Percentiles rank a stretch among this genome's conserved stretches.
These are phyloP conservation scores for Tupiocoris notatus DNA, from an alignment of 2,888 invertebrate species.

Conservation along the genomic window DNA sequence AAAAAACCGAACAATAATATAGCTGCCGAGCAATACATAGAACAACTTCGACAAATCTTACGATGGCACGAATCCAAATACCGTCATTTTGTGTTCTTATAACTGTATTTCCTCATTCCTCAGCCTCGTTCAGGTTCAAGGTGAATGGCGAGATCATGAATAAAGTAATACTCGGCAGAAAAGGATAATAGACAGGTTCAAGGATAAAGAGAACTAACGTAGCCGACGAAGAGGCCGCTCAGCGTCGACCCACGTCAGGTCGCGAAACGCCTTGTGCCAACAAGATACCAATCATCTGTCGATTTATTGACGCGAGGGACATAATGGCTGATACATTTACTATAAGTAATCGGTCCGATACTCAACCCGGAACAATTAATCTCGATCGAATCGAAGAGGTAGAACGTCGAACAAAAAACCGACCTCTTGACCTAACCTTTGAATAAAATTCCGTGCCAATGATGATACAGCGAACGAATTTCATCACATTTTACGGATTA, in stretches of 20 bases:
- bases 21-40: no score
- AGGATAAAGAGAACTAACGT: no score
- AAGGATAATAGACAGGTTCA: neutral
- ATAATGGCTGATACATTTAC: neutral
- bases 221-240: neutral
- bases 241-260: neutral
- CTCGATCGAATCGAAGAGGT: neutral
- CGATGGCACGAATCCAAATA: no score
- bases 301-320: neutral
- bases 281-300: neutral
- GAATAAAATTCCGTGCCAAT: no score
- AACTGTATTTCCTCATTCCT: neutral
- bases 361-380: neutral
- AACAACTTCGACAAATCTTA: no score
- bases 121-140: neutral
- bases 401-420: no score
- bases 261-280: neutral
- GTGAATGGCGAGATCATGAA: neutral
- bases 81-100: no score
- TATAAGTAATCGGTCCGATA: neutral
- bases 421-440: no score
- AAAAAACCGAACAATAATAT: no score
- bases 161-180: neutral
- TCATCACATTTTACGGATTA: no score
- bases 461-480: no score